phyloP scores from a whole-genome alignment of 2,888 invertebrate genomes.

The Philaethria dido region DNA sequence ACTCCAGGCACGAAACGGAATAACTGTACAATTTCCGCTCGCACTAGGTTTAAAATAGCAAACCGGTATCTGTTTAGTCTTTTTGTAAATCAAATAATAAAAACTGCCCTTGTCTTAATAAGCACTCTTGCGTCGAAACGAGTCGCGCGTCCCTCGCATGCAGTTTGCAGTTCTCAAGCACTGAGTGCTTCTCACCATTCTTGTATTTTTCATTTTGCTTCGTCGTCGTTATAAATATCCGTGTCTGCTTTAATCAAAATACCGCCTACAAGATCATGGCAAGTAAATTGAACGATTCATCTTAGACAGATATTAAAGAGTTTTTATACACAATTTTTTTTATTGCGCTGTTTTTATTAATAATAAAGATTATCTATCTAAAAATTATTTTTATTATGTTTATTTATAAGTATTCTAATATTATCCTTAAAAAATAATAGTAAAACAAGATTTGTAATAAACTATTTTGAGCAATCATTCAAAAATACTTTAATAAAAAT shows the following conservation, averaged over 20 bases:
- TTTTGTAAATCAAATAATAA: slow-evolving; percentile 83
- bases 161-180: slow-evolving; percentile 46
- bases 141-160: slow-evolving; percentile 63
- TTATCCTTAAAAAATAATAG: background rate
- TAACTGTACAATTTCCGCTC: slow-evolving; percentile 83
- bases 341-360: background rate
- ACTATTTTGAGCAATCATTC: too few species aligned
- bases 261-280: slow-evolving; percentile 73
- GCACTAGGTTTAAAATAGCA: slow-evolving; percentile 80
- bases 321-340: background rate
- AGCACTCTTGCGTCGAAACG: slow-evolving; percentile 74
- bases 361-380: too few species aligned
- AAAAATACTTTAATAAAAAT: background rate
- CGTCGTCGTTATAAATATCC: slow-evolving; percentile 73
- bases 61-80: slow-evolving; percentile 78
- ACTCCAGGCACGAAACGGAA: slow-evolving; percentile 47
- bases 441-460: background rate
- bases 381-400: too few species aligned
- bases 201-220: slow-evolving; percentile 71
- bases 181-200: slow-evolving; percentile 63
- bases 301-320: slow-evolving; percentile 12
- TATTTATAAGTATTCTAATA: background rate
- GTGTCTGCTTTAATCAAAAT: slow-evolving; percentile 78
- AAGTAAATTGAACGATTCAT: slow-evolving; percentile 63
- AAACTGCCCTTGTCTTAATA: slow-evolving; percentile 82